Base-by-base conservation (phyloP, 1,140 invertebrate genomes). In the Geopemphigus sp. region DNA sequence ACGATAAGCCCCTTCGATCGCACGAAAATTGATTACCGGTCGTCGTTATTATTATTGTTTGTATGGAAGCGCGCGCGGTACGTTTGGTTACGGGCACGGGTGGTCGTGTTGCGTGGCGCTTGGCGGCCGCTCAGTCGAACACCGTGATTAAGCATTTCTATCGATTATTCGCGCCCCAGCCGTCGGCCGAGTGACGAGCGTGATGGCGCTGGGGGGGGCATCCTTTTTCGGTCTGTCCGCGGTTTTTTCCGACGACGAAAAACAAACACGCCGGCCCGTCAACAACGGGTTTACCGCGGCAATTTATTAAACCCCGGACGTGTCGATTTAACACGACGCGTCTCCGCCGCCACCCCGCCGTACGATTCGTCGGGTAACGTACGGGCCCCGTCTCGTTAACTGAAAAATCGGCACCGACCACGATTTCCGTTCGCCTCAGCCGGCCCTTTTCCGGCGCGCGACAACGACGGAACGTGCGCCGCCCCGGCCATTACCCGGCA, bases 141-240 rank as follows among this genome's bases (percentile, higher is more conserved):
- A 45, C 45, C 66, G 17, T 70, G 66, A 70, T 70, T 70, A 70
- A 70, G 66, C 66, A 70, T 45, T 70, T 70, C 50, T 50, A 53
- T 19, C 66, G 66, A 70, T 70, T 70, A 70, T 70, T 50, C 15
- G 66, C 66, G 66, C 45, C 19, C 32, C 32, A 1, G 32, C 32
- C 11, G 32, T 63, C 32, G 1, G 64, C 5, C 12, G 17, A n/a
- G 24, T 6, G 63, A 66, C n/a, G 32, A 24, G n/a, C 64, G 22
- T n/a, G n/a, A n/a, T n/a, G n/a, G n/a, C n/a, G n/a, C n/a, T n/a
- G n/a, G n/a, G n/a, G n/a, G n/a, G n/a, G n/a, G n/a, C 39, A 50
- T 50, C 50, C 15, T 59, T 59, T 14, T 26, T 50, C 12, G 5
- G 5, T 45, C 39, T 45, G 11, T 45, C 5, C 39, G 11, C 39